Base-by-base conservation (phyloP, 1,140 invertebrate species). In the Pseudomyrmex pallidus region DNA sequence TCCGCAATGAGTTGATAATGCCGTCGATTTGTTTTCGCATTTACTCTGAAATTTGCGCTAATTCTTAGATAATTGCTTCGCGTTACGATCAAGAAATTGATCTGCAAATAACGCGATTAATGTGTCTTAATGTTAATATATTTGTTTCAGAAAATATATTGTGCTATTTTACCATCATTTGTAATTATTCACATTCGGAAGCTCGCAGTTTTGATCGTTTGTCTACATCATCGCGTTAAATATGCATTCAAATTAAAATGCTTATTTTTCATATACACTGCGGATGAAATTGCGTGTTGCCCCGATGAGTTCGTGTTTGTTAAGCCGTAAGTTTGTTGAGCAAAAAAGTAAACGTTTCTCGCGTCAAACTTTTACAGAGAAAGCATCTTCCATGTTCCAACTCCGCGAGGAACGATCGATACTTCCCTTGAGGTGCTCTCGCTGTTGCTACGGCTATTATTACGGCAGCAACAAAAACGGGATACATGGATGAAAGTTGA, bases 401-500 rank as follows among this genome's bases (percentile, higher is more conserved):
- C 66, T 61, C 46, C 44, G 46, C 56, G 61, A 54, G 61, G n/a
- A 44, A 64, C 74, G 66, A 72, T 80, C 76, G 76, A 80, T 80
- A 80, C 66, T 72, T 80, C 66, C 76, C 76, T 80, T 80, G 66
- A 80, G 76, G 76, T 80, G 66, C 76, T 80, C 66, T 72, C 22
- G 54, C 76, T 80, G 76, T 80, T 80, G 66, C 76, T 80, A 72
- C 56, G 66, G 76, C 76, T 80, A 82, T 74, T 74, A 74, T 82
- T 82, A 82, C 35, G 44, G 78, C 46, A 62, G 48, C 57, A 74
- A 82, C 72, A 82, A 82, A 82, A 82, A 74, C 78, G 70, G 72
- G 50, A 82, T 82, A 84, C 61, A 70, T 72, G 72, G 82, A 64
- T 82, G 25, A 63, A 78, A 86, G 83, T 73, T 83, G 73, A 70